phyloP scores from a whole-genome alignment of 2,797 vertebrate species.

The Phataginus tricuspis region DNA sequence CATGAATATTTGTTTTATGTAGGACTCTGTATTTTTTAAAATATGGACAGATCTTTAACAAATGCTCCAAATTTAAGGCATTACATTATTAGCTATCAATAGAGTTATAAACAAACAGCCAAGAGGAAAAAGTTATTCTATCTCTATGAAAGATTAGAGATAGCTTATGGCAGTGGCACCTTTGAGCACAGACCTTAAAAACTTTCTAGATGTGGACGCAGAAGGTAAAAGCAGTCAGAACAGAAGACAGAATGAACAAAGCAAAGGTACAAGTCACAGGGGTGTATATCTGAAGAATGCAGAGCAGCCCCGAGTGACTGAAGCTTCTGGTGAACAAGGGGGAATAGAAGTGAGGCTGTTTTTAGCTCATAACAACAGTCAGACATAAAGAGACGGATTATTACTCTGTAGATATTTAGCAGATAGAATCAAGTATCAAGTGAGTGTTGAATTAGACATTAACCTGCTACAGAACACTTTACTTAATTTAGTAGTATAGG shows the following conservation, averaged over 20 bases:
- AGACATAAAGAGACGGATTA: neutral
- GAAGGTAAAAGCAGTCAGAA: neutral
- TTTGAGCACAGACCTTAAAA: neutral
- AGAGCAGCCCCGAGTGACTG: neutral
- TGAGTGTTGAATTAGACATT: neutral
- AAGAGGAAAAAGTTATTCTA: neutral
- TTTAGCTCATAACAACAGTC: neutral
- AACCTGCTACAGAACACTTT: conserved; percentile 4
- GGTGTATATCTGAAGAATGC: neutral
- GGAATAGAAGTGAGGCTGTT: neutral
- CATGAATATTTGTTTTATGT: neutral
- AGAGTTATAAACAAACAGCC: neutral
- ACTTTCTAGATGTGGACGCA: neutral
- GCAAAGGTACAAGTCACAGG: neutral
- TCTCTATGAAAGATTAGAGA: neutral
- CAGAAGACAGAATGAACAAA: neutral
- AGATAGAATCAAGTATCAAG: conserved; percentile 4
- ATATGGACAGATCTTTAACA: neutral
- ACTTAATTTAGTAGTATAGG: neutral
- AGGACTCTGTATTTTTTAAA: neutral
- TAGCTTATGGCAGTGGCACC: neutral
- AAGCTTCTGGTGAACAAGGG: neutral
- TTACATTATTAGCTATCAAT: conserved; percentile 5
- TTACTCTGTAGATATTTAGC: neutral
- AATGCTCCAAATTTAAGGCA: neutral